Conservation (phyloP, 2,888 invertebrate species). For the Sphaeridia pumilis region DNA sequence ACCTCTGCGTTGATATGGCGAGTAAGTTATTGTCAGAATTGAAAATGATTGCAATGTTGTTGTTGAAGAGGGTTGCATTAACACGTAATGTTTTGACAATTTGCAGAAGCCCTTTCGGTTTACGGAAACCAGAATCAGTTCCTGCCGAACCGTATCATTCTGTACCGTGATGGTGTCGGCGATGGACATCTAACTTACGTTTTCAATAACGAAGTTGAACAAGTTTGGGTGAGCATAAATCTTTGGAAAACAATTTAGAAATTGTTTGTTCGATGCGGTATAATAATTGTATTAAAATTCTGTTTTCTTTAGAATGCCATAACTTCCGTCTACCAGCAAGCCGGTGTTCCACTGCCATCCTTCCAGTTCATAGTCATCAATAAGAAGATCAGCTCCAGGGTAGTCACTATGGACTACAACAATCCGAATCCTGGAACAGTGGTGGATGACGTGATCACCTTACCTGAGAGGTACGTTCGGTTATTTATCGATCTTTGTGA, state of each 20-base stretch:
- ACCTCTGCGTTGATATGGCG: conserved; percentile 38
- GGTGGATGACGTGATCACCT: conserved; percentile 71
- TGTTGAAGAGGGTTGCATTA: too few species aligned
- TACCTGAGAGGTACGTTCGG: conserved; percentile 49
- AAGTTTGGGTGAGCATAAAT: conserved; percentile 27
- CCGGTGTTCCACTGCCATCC: conserved; percentile 14
- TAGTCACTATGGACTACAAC: conserved; percentile 5
- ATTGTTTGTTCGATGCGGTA: background rate
- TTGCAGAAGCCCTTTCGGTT: background rate
- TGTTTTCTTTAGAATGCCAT: conserved; percentile 40
- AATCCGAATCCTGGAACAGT: conserved; percentile 74
- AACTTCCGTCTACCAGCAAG: conserved; percentile 36
- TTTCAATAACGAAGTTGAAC: conserved; percentile 19
- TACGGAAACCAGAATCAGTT: conserved; percentile 46
- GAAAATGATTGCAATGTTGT: too few species aligned
- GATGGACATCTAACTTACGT: conserved; percentile 25
- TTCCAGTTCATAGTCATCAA: conserved; percentile 27
- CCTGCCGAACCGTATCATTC: conserved; percentile 46
- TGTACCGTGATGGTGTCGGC: conserved; percentile 28
- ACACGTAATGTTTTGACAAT: background rate
- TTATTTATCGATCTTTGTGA: background rate
- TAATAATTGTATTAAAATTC: background rate
- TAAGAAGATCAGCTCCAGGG: conserved; percentile 27
- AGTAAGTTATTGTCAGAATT: conserved; percentile 37
- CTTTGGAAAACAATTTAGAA: background rate